Evolutionary conservation across 2,113 vertebrate species (phyloP), one percentile per base, ranked within the genome.

Genomic region (Phrynocephalus versicolor): DNA sequence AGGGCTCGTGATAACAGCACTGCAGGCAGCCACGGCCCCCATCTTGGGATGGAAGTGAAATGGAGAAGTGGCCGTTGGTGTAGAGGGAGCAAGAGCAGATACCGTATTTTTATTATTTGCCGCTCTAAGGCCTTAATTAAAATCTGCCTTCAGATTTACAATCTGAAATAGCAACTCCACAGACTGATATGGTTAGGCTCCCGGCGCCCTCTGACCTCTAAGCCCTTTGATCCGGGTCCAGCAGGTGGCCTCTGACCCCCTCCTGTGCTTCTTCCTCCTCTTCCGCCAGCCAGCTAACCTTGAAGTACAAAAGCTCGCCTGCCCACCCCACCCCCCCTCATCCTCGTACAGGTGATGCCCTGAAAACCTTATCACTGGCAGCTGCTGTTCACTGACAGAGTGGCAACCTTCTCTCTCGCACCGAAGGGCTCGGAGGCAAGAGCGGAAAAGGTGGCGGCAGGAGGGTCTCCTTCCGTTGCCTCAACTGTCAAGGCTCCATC

Each of bases 41-140:
- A 51, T 51, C 45, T 94, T n/a, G 65, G 65, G 65, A 30, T 25
- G 21, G 18, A 25, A 25, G 25, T 7, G 23, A 51, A 51, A 51
- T 51, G 45, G 45, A 51, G 27, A 4, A 0, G 60, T 62, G 1
- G 60, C 19, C 10, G 60, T 62, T 19, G 23, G 64, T 30, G 64
- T 65, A 10, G 94, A 94, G 96, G 96, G 95, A 96, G 60, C 95
- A 88, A 93, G 94, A 94, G 79, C 83, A 94, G 95, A 96, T 95
- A 96, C 96, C 96, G 95, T 96, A 94, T 96, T 96, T 51, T 97
- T 97, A 97, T 96, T 96, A 97, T 96, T 96, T 94, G 93, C 93
- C 95, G 94, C 94, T 94, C 95, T 94, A 95, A 95, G 94, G 94
- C 96, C 95, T 97, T 97, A 97, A 97, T 97, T 96, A 97, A 97